Evolutionary conservation across 2,888 invertebrate genomes (phyloP).

Genomic region (Hemithea aestivaria): DNA sequence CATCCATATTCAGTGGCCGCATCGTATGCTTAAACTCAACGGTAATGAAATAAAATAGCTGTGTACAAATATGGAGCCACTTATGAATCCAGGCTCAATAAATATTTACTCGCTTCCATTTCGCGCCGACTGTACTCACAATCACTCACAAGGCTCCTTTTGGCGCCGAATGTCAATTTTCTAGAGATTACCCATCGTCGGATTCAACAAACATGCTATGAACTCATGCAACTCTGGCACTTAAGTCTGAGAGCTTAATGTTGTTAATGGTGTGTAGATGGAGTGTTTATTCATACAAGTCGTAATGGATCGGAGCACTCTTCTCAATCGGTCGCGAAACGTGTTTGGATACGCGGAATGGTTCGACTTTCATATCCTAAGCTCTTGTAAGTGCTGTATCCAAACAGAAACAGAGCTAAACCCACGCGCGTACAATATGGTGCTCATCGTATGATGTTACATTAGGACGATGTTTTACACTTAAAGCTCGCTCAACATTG

Average conservation of each 20-base stretch:
- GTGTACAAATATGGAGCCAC: slow-evolving; percentile 38
- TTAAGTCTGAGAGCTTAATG: slow-evolving; percentile 40
- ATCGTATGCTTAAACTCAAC: slow-evolving; percentile 5
- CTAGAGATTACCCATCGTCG: slow-evolving; percentile 51
- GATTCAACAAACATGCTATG: slow-evolving; percentile 43
- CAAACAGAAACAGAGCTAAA: slow-evolving; percentile 28
- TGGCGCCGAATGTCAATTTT: slow-evolving; percentile 71
- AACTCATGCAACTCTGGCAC: slow-evolving; percentile 38
- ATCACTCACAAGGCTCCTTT: slow-evolving; percentile 54
- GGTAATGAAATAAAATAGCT: slow-evolving; percentile 16
- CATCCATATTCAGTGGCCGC: too few species aligned
- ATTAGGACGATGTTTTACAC: slow-evolving; percentile 15
- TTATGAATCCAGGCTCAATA: slow-evolving; percentile 49
- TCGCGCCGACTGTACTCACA: slow-evolving; percentile 55
- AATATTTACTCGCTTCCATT: slow-evolving; percentile 55
- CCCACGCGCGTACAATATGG: slow-evolving; percentile 18
- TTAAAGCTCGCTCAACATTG: slow-evolving; percentile 2
- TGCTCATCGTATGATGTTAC: slow-evolving; percentile 29
- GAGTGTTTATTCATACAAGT: slow-evolving; percentile 56
- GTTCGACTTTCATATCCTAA: slow-evolving; percentile 66
- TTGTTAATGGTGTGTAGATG: slow-evolving; percentile 44
- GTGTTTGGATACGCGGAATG: slow-evolving; percentile 59
- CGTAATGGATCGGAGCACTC: slow-evolving; percentile 69
- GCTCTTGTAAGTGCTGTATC: slow-evolving; percentile 41
- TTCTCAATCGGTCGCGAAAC: slow-evolving; percentile 66